phyloP scores from a whole-genome alignment of 2,797 vertebrate species.

The Rallus crepitans region DNA sequence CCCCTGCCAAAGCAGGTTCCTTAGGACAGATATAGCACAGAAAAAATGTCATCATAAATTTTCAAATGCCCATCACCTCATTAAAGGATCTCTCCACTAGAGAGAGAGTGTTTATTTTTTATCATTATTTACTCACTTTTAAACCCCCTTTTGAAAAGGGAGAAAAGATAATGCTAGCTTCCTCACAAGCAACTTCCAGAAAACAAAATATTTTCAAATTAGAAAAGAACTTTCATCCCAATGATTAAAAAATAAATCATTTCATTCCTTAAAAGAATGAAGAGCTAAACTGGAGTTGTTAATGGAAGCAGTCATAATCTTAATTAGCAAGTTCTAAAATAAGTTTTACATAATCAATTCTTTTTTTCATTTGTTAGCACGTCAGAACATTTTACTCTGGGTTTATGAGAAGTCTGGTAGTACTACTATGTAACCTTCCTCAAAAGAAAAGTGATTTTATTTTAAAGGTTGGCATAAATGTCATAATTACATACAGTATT shows the following conservation, averaged over 20 bases:
- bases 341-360: slow-evolving; percentile 38
- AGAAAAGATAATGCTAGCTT: not conserved
- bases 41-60: not conserved
- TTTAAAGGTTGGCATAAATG: slow-evolving; percentile 67
- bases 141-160: not conserved
- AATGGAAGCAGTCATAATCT: not conserved
- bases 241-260: not conserved
- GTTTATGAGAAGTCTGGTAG: slow-evolving; percentile 42
- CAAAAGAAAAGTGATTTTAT: slow-evolving; percentile 63
- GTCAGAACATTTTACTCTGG: slow-evolving; percentile 43
- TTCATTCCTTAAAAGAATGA: slow-evolving; percentile 9
- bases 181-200: not conserved
- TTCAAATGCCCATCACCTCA: not conserved
- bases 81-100: not conserved
- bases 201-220: not conserved
- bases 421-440: slow-evolving; percentile 37
- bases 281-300: not conserved
- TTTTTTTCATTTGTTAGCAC: slow-evolving; percentile 26
- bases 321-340: slow-evolving; percentile 49
- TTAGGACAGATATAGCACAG: too few species aligned
- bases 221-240: not conserved
- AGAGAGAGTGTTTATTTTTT: not conserved
- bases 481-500: slow-evolving; percentile 68
- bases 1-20: too few species aligned
- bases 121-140: not conserved